Percentiles rank a stretch among this genome's conserved stretches.
Evolutionary conservation across 2,888 invertebrate species (phyloP).

Genomic region (Sesamia inferens): DNA sequence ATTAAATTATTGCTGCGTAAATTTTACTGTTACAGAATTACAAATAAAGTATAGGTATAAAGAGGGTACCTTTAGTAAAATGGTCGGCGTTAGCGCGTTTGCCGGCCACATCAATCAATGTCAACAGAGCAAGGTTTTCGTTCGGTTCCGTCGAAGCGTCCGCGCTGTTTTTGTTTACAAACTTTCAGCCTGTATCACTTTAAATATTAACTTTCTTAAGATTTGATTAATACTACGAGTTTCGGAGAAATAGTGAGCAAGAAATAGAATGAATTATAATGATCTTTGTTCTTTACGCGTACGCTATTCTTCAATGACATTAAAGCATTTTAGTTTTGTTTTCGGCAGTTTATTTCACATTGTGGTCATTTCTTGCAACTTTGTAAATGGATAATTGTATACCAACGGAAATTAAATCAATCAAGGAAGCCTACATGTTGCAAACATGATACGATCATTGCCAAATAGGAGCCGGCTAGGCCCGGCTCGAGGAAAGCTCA

Average conservation of each 20-base stretch:
- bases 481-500: not conserved
- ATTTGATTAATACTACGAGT: constrained; percentile 75
- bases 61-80: constrained; percentile 75
- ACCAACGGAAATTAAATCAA: not conserved
- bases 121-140: constrained; percentile 86
- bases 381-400: not conserved
- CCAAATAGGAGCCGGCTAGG: not conserved
- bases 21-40: constrained; percentile 65
- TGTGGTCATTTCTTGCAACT: not conserved
- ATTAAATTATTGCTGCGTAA: constrained; percentile 65
- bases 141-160: constrained; percentile 80
- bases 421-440: not conserved
- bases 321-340: constrained; percentile 15
- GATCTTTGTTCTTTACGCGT: constrained; percentile 38
- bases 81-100: constrained; percentile 76
- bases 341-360: constrained; percentile 8
- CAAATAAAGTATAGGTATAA: constrained; percentile 69
- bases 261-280: constrained; percentile 61
- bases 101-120: constrained; percentile 86
- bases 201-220: constrained; percentile 79
- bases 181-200: constrained; percentile 83
- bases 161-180: constrained; percentile 85
- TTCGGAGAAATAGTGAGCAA: constrained; percentile 60
- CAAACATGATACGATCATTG: no score
- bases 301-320: constrained; percentile 37